Percentiles rank a stretch among this genome's conserved stretches.
Conservation (phyloP, 2,797 vertebrate species). For the Rhodeus uyekii region DNA sequence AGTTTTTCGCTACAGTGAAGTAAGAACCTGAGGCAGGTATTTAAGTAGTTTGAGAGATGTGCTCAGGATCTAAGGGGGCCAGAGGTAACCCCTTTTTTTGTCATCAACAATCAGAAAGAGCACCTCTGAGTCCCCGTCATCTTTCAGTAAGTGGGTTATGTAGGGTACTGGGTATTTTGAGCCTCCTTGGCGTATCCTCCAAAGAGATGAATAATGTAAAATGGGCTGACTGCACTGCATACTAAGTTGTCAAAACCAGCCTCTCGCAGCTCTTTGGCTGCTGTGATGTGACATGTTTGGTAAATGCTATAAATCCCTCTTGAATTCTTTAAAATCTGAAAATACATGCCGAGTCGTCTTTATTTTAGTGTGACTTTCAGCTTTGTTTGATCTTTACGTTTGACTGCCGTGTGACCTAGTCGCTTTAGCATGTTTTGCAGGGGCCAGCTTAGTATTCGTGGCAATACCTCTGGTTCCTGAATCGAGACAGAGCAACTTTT, state of each 20-base stretch:
- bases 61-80: conserved; percentile 50
- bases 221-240: conserved; percentile 64
- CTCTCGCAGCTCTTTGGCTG: conserved; percentile 61
- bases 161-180: conserved; percentile 68
- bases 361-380: conserved; percentile 48
- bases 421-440: conserved; percentile 41
- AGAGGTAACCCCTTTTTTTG: conserved; percentile 55
- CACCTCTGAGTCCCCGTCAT: conserved; percentile 62
- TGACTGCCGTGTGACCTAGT: conserved; percentile 40
- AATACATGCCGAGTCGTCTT: conserved; percentile 30
- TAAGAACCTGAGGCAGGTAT: conserved; percentile 54
- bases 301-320: conserved; percentile 61
- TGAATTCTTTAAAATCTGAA: conserved; percentile 60
- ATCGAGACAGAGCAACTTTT: neutral
- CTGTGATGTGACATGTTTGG: conserved; percentile 62
- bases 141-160: conserved; percentile 71
- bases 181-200: conserved; percentile 64
- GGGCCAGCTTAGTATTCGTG: conserved; percentile 25
- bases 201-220: conserved; percentile 77
- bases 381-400: conserved; percentile 52
- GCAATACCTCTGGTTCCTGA: conserved; percentile 6
- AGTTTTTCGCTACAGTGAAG: conserved; percentile 30
- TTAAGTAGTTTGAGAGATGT: conserved; percentile 52
- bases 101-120: conserved; percentile 65
- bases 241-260: conserved; percentile 69